These are phyloP conservation scores for Drosophila pandora DNA, from an alignment of 1,140 invertebrate genomes.

Conservation along the genomic window DNA sequence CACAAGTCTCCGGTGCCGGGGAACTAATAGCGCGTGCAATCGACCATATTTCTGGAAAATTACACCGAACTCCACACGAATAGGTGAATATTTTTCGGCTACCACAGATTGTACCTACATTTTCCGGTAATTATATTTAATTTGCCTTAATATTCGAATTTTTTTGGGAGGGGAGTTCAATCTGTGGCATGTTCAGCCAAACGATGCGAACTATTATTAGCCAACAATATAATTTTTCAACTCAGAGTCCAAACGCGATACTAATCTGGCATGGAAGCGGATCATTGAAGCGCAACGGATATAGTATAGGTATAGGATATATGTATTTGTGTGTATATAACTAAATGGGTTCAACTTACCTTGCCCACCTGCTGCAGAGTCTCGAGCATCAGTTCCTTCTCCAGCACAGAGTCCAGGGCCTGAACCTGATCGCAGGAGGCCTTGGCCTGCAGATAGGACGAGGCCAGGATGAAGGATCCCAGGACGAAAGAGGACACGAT, in stretches of 20 bases:
- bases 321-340: not conserved
- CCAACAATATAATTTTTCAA: conserved; percentile 57
- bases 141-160: conserved; percentile 68
- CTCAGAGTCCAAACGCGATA: conserved; percentile 51
- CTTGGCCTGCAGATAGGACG: conserved; percentile 91
- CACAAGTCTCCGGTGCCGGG: conserved; percentile 16
- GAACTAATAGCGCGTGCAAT: conserved; percentile 69
- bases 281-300: conserved; percentile 46
- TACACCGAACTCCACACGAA: conserved; percentile 17
- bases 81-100: conserved; percentile 10
- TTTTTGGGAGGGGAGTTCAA: conserved; percentile 35
- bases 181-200: conserved; percentile 64
- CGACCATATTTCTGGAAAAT: conserved; percentile 38
- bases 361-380: conserved; percentile 86
- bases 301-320: conserved; percentile 8
- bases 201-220: conserved; percentile 64
- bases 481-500: conserved; percentile 90
- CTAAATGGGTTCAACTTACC: conserved; percentile 71
- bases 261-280: conserved; percentile 35
- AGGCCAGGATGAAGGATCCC: conserved; percentile 91
- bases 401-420: conserved; percentile 86
- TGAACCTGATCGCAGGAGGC: conserved; percentile 89
- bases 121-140: conserved; percentile 81
- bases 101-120: conserved; percentile 52
- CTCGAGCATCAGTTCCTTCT: conserved; percentile 87